phyloP scores from a whole-genome alignment of 2,888 invertebrate species.

The Selenia dentaria region DNA sequence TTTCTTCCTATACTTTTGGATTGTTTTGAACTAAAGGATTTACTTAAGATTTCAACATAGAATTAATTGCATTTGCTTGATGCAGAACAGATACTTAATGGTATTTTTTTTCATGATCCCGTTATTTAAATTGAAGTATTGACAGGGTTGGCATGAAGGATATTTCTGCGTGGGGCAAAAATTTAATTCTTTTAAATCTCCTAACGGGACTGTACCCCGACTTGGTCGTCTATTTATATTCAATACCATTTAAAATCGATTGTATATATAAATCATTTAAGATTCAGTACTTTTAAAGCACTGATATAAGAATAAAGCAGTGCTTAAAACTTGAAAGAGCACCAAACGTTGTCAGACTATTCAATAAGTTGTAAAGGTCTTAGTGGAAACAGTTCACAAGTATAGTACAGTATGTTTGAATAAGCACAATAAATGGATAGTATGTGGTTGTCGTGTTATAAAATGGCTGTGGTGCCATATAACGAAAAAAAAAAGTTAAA shows the following conservation, averaged over 20 bases:
- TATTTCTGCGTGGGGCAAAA: neutral
- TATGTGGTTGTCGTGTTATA: conserved; percentile 59
- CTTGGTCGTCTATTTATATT: no score
- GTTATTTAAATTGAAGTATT: no score
- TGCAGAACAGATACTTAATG: no score
- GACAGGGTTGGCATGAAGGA: neutral
- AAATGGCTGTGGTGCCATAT: conserved; percentile 80
- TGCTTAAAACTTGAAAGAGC: neutral
- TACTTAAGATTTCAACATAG: neutral
- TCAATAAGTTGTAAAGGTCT: neutral
- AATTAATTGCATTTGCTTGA: no score
- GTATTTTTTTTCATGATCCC: no score
- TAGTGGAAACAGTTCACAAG: conserved; percentile 35
- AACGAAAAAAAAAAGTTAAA: conserved; percentile 68
- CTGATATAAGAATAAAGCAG: no score
- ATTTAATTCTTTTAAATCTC: no score
- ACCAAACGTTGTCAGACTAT: neutral
- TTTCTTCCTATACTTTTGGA: conserved; percentile 43
- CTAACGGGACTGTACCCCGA: no score
- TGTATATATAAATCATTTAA: no score
- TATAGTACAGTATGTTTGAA: conserved; percentile 43
- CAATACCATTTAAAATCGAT: no score
- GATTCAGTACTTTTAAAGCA: no score
- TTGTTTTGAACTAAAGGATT: no score
- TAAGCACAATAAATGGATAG: conserved; percentile 59